Conservation (phyloP, 2,797 vertebrate genomes). For the Hippoglossus hippoglossus region DNA sequence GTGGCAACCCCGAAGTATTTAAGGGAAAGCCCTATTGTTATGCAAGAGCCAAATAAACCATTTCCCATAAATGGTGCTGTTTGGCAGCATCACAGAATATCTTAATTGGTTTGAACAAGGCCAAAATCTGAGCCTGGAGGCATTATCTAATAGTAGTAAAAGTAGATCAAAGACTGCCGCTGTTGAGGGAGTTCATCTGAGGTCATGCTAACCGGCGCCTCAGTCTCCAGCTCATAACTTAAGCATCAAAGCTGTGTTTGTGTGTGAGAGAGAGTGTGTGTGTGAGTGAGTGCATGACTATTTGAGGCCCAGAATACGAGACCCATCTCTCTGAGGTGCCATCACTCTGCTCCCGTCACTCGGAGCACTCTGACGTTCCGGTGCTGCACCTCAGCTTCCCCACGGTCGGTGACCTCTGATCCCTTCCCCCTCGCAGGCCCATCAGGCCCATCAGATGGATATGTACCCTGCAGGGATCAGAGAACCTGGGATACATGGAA, state of each 20-base stretch:
- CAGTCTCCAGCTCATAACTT: constrained; percentile 73
- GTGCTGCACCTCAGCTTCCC: constrained; percentile 60
- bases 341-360: constrained; percentile 75
- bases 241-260: constrained; percentile 74
- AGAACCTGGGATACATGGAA: constrained; percentile 61
- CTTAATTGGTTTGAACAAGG: constrained; percentile 55
- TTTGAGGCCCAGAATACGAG: constrained; percentile 64
- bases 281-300: constrained; percentile 51
- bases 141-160: constrained; percentile 66
- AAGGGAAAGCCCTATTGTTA: constrained; percentile 58
- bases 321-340: constrained; percentile 72
- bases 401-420: constrained; percentile 65
- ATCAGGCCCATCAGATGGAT: constrained; percentile 62
- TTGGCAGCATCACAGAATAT: constrained; percentile 45
- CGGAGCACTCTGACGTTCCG: constrained; percentile 60
- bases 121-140: constrained; percentile 50
- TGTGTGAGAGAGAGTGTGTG: constrained; percentile 40
- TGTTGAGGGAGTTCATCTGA: constrained; percentile 71
- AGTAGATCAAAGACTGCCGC: constrained; percentile 71
- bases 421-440: constrained; percentile 31
- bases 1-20: constrained; percentile 57
- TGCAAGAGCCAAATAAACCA: constrained; percentile 53
- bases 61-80: constrained; percentile 44
- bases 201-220: constrained; percentile 73
- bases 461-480: constrained; percentile 69